Conservation (phyloP, 1,140 invertebrate genomes). For the Xylocopa sonorina region DNA sequence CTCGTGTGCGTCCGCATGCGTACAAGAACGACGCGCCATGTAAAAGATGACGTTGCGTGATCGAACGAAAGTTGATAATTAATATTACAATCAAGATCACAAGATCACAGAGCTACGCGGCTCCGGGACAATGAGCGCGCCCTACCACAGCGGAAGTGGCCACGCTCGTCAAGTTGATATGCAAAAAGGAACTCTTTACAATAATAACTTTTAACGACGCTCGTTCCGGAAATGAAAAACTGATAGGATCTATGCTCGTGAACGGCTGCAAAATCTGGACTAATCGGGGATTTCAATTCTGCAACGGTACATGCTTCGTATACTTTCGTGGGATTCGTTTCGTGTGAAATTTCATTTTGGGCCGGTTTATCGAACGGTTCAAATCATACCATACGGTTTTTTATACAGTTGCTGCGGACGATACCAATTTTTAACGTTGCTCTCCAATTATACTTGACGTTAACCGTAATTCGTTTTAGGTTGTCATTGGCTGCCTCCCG, state of each 20-base stretch:
- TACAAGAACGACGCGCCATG: slow-evolving; percentile 68
- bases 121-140: slow-evolving; percentile 50
- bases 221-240: slow-evolving; percentile 42
- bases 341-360: slow-evolving; percentile 71
- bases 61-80: slow-evolving; percentile 64
- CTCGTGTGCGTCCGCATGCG: slow-evolving; percentile 36
- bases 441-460: background rate
- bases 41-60: slow-evolving; percentile 62
- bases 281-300: slow-evolving; percentile 55
- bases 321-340: slow-evolving; percentile 75
- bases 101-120: slow-evolving; percentile 59
- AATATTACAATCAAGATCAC: slow-evolving; percentile 69
- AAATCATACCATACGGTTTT: slow-evolving; percentile 63
- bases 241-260: slow-evolving; percentile 61
- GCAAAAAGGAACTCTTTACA: slow-evolving; percentile 71
- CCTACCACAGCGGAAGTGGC: slow-evolving; percentile 39
- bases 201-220: slow-evolving; percentile 60
- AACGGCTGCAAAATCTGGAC: slow-evolving; percentile 59
- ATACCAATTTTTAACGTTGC: slow-evolving; percentile 61
- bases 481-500: background rate
- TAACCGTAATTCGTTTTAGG: background rate
- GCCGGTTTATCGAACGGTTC: slow-evolving; percentile 73
- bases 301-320: slow-evolving; percentile 69
- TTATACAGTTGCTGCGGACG: slow-evolving; percentile 46
- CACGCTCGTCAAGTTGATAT: slow-evolving; percentile 61